Evolutionary conservation across 1,140 invertebrate species (phyloP), one percentile per base, ranked within the genome.

Genomic region (Drosophila carrolli): DNA sequence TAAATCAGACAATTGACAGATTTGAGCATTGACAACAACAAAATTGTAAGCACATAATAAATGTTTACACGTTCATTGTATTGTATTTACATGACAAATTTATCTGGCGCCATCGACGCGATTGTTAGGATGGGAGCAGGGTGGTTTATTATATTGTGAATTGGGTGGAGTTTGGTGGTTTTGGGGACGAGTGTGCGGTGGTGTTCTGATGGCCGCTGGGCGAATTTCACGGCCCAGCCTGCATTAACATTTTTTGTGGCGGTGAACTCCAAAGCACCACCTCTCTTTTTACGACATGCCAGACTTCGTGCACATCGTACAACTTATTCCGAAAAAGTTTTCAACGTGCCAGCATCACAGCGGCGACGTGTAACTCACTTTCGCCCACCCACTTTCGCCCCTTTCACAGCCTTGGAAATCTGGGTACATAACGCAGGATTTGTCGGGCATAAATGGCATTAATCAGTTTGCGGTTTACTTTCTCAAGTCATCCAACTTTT

Each of bases 311-410:
- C 16, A 73, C 44, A 50, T 43, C 56, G 50, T 44, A 57, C 51
- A 88, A 88, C 66, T 88, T 83, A 75, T 78, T 79, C 67, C 53
- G 41, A 79, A 83, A 88, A 86, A 86, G 83, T 86, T 86, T 79
- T 51, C 82, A 85, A 86, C 78, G 78, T 80, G 77, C 67, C 77
- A 55, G 44, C 57, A 47, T 46, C 38, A 35, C 41, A 56, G 35
- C 40, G 32, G 19, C 56, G 61, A 61, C 75, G 58, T 75, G 68
- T 55, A 83, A 82, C 61, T 81, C 60, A 72, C 56, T 68, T 63
- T 56, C 51, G 41, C 16, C 23, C 51, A n/a, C 16, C 38, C 27
- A 11, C 41, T 16, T 35, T 13, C 13, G 7, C 10, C 62, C 43
- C 63, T 6, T 43, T 67, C 37, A 29, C 23, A 47, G 65, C 63